These are phyloP conservation scores for Palythoa grandiflora DNA, from an alignment of 92 coral and sea anemone genomes.

Conservation along the genomic window DNA sequence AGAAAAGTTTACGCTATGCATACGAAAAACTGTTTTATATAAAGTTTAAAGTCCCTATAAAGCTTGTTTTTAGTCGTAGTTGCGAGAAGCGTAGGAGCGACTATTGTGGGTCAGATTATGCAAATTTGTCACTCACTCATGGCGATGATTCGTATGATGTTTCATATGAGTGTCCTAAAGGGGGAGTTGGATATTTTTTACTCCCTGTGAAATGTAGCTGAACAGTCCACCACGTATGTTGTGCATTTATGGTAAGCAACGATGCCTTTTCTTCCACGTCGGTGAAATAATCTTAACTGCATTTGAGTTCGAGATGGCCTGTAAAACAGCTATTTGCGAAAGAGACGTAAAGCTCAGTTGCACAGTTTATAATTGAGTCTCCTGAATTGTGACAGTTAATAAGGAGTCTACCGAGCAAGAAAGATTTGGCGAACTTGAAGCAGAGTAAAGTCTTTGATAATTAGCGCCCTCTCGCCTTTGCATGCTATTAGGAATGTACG, in stretches of 20 bases:
- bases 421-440: slow-evolving; percentile 82
- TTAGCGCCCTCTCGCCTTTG: slow-evolving; percentile 57
- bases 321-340: no score
- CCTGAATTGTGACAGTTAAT: neutral
- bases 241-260: slow-evolving; percentile 18
- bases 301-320: slow-evolving; percentile 35
- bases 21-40: no score
- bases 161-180: slow-evolving; percentile 72
- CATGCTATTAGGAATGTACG: slow-evolving; percentile 68
- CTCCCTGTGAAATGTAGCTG: slow-evolving; percentile 54
- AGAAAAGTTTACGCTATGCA: no score
- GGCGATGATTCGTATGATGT: slow-evolving; percentile 77
- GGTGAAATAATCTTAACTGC: slow-evolving; percentile 44
- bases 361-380: slow-evolving; percentile 49
- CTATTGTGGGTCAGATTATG: no score
- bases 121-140: no score
- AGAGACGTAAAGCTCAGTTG: no score
- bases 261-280: slow-evolving; percentile 45
- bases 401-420: slow-evolving; percentile 55
- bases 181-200: slow-evolving; percentile 79
- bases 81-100: no score
- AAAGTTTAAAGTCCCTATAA: no score
- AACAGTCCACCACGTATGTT: slow-evolving; percentile 55
- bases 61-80: no score
- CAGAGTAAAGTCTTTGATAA: neutral